Evolutionary conservation across 2,113 vertebrate species (phyloP).

Genomic region (Sisor rabdophorus): DNA sequence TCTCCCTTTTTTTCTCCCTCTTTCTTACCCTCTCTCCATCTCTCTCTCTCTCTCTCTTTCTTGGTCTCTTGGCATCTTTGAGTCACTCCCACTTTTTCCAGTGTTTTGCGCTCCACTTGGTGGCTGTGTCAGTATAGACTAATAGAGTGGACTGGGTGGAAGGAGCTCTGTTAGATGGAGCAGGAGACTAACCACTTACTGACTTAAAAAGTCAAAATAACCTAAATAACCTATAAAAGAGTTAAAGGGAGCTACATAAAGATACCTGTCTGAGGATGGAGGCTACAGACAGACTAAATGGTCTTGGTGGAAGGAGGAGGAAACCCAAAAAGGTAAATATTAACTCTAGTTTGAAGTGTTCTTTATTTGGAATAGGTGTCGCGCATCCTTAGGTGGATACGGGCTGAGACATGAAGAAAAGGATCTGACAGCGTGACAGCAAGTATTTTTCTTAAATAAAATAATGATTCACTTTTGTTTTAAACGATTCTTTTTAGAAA

Average conservation of each 20-base stretch:
- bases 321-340: constrained; percentile 87
- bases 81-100: constrained; percentile 47
- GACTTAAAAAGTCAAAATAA: constrained; percentile 24
- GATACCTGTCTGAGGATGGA: constrained; percentile 80
- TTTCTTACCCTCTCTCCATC: constrained; percentile 37
- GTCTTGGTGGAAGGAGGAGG: constrained; percentile 78
- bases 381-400: neutral
- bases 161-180: constrained; percentile 28
- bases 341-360: neutral
- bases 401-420: neutral
- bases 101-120: constrained; percentile 41
- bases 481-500: neutral
- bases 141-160: constrained; percentile 35
- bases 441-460: neutral
- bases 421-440: neutral
- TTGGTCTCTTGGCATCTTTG: constrained; percentile 29
- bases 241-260: constrained; percentile 63
- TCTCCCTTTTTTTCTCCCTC: constrained; percentile 36
- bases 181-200: constrained; percentile 17
- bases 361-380: neutral
- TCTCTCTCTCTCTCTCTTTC: constrained; percentile 39
- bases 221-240: constrained; percentile 7
- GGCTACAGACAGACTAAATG: constrained; percentile 82
- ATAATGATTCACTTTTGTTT: neutral
- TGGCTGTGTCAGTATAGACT: constrained; percentile 45